Conservation (phyloP, 2,888 invertebrate genomes). For the Eupithecia vulgata region DNA sequence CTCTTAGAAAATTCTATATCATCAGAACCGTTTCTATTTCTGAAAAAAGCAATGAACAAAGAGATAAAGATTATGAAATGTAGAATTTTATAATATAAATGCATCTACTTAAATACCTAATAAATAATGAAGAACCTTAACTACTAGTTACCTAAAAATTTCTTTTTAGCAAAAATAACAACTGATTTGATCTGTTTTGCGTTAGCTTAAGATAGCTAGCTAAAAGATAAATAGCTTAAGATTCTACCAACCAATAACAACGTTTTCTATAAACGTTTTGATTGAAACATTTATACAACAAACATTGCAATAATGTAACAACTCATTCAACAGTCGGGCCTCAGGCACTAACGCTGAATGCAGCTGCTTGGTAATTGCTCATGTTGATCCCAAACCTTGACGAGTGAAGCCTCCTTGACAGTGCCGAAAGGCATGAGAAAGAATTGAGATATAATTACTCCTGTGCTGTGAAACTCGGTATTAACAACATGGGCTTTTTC, state of each 20-base stretch:
- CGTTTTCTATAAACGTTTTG: conserved; percentile 29
- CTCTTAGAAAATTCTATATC: background rate
- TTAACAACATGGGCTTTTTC: background rate
- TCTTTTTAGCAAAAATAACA: background rate
- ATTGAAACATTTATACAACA: conserved; percentile 51
- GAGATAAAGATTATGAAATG: background rate
- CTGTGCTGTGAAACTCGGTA: conserved; percentile 6
- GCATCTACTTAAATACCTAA: background rate
- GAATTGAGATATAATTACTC: conserved; percentile 15
- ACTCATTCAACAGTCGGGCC: conserved; percentile 61
- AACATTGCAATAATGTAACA: conserved; percentile 58
- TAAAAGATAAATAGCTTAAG: background rate
- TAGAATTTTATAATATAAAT: background rate
- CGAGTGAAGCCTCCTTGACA: conserved; percentile 31
- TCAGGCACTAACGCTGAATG: conserved; percentile 57
- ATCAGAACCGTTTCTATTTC: background rate
- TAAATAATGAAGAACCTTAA: background rate
- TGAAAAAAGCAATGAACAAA: background rate
- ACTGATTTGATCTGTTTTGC: too few species aligned
- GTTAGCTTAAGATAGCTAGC: too few species aligned
- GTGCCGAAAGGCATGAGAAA: conserved; percentile 10
- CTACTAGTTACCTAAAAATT: background rate
- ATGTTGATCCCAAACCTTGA: conserved; percentile 59
- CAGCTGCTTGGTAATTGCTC: conserved; percentile 63
- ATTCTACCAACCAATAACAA: background rate